Evolutionary conservation across 1,140 invertebrate genomes (phyloP), one percentile per base, ranked within the genome.

Genomic region (Augochlora pura): DNA sequence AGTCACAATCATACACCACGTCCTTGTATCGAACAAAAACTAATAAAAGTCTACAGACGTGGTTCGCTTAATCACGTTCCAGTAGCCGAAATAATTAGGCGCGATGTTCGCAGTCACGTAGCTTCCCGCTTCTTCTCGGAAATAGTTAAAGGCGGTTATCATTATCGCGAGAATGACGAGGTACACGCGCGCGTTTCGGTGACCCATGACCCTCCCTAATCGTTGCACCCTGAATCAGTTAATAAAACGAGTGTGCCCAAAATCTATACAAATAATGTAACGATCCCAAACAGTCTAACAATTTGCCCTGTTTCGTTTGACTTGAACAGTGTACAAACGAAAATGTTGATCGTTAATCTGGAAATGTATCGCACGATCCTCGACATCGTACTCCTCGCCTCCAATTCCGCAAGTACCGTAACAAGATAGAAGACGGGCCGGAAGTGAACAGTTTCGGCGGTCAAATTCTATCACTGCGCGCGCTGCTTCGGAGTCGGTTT

Each of bases 181-280:
- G 21, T 60, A 42, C 23, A 14, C 23, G 7, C 18, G 9, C 6
- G 2, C 8, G 0, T 32, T 54, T 27, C 8, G 7, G 3, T 60
- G 54, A 77, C 66, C 74, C 25, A 62, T 49, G 66, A 70, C 54
- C 65, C 21, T 46, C n/a, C 18, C 21, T 77, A 69, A 77, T 77
- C 74, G 6, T 3, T 7, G 25, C 46, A 18, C 39, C 18, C 10
- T n/a, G 42, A 49, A 25, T 62, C 14, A 2, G n/a, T 57, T 2
- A n/a, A 57, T n/a, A 57, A 57, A n/a, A 6, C n/a, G 21, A 18
- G 21, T 57, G n/a, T 23, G 21, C n/a, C 54, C 54, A 57, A n/a
- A n/a, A 57, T 57, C 54, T 8, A 21, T n/a, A 7, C n/a, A 57
- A 57, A 9, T n/a, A 46, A 32, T 2, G 42, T 12, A 12, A 46